These are phyloP conservation scores for Actenoides hombroni DNA, from an alignment of 2,113 vertebrate species.

Conservation along the genomic window DNA sequence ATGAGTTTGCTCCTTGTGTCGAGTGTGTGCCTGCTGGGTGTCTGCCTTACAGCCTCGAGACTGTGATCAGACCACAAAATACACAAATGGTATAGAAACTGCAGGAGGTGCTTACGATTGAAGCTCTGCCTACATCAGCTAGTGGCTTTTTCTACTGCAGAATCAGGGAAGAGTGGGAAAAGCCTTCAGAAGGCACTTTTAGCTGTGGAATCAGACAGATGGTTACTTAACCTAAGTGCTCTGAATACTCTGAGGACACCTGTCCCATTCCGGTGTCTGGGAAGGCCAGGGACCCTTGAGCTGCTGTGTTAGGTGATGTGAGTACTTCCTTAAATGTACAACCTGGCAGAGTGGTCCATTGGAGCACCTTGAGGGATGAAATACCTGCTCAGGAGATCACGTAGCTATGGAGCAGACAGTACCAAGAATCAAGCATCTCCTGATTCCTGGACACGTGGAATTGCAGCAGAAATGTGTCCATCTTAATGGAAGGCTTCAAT, in stretches of 20 bases:
- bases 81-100: rapidly evolving
- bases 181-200: neutral
- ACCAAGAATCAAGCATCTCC: neutral
- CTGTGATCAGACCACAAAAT: neutral
- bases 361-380: rapidly evolving
- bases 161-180: rapidly evolving
- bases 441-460: too few relatives aligned
- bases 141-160: neutral
- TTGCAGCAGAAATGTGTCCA: neutral
- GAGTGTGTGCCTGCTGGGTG: too few relatives aligned
- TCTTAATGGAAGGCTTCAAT: neutral
- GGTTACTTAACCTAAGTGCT: neutral
- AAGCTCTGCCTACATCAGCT: neutral
- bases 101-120: rapidly evolving
- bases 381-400: rapidly evolving
- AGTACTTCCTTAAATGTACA: rapidly evolving
- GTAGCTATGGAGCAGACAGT: neutral
- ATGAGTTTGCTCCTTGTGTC: neutral
- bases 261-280: neutral
- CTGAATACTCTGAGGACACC: neutral
- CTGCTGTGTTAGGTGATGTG: neutral
- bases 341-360: neutral
- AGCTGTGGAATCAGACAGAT: neutral
- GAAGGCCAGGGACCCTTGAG: neutral
- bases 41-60: neutral